Evolutionary conservation across 2,113 vertebrate genomes (phyloP), one percentile per base, ranked within the genome.

Genomic region (Passerina amoena): DNA sequence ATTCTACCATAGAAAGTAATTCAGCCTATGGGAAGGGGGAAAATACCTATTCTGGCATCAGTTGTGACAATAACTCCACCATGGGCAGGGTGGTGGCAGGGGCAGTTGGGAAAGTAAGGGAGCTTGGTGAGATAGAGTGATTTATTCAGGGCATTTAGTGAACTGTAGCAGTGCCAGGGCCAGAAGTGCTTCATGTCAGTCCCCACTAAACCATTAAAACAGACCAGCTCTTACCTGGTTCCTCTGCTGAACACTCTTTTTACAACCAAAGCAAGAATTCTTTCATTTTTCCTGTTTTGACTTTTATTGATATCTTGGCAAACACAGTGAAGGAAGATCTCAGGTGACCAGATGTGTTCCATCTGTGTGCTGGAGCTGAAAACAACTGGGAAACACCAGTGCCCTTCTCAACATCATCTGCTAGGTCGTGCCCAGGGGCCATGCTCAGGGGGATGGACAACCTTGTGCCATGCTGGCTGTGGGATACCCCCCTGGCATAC

Each of bases 251-350:
- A 59, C 5, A 19, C 7, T 33, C 21, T 59, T 60, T 88, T 65
- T 40, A 77, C 69, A 65, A 37, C 30, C 50, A 86, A 84, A 78
- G 61, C 54, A 56, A 83, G 66, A 76, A 90, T 86, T 76, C 72
- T 61, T 80, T 84, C 4, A 16, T 59, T 82, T 93, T 50, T 56
- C 23, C 78, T 33, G 38, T 81, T 82, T 59, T 38, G 33, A 31
- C 47, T 80, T 91, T 35, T 35, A 82, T 14, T 27, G 19, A 28
- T 24, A 38, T 63, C 76, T 85, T 90, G 25, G 28, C 40, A 70
- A 95, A 63, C 33, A 71, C 44, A 5, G 66, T 20, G 23, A 91
- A 92, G n/a, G 66, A 54, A 80, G 11, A 61, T 57, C n/a, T 14
- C 21, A 75, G 30, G 40, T 51, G 51, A 75, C 21, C 48, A 65